phyloP scores from a whole-genome alignment of 2,797 vertebrate species.

The Sphaeramia orbicularis region DNA sequence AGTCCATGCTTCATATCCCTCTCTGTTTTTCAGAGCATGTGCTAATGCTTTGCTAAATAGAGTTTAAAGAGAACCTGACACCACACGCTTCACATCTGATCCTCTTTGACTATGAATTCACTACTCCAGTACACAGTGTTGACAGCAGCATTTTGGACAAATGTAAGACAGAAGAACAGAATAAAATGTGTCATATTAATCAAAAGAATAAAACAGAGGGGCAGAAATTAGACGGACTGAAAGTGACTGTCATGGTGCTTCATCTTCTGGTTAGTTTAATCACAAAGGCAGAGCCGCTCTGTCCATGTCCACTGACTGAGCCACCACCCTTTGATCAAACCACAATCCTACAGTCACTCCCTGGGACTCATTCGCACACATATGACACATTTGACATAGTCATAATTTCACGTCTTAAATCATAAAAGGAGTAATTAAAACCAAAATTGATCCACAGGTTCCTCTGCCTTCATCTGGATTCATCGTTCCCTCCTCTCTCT shows the following conservation, averaged over 20 bases:
- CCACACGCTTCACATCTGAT: slow-evolving; percentile 21
- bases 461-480: slow-evolving; percentile 41
- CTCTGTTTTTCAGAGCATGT: slow-evolving; percentile 43
- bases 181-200: slow-evolving; percentile 7
- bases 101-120: slow-evolving; percentile 2
- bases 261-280: slow-evolving; percentile 37
- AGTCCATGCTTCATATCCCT: slow-evolving; percentile 51
- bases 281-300: slow-evolving; percentile 47
- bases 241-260: slow-evolving; percentile 32
- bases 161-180: neutral
- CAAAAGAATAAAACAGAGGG: slow-evolving; percentile 24
- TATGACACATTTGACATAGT: slow-evolving; percentile 57
- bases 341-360: slow-evolving; percentile 13
- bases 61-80: slow-evolving; percentile 30
- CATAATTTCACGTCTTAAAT: slow-evolving; percentile 59
- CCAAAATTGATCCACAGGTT: slow-evolving; percentile 62
- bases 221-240: slow-evolving; percentile 18
- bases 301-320: slow-evolving; percentile 43
- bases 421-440: slow-evolving; percentile 66
- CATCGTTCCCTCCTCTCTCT: slow-evolving; percentile 9
- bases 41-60: slow-evolving; percentile 48
- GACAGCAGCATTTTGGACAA: neutral
- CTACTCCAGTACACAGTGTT: neutral
- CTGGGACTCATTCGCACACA: slow-evolving; percentile 9
- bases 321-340: slow-evolving; percentile 59